phyloP scores from a whole-genome alignment of 1,140 invertebrate species.

The Macrostomum lignano region DNA sequence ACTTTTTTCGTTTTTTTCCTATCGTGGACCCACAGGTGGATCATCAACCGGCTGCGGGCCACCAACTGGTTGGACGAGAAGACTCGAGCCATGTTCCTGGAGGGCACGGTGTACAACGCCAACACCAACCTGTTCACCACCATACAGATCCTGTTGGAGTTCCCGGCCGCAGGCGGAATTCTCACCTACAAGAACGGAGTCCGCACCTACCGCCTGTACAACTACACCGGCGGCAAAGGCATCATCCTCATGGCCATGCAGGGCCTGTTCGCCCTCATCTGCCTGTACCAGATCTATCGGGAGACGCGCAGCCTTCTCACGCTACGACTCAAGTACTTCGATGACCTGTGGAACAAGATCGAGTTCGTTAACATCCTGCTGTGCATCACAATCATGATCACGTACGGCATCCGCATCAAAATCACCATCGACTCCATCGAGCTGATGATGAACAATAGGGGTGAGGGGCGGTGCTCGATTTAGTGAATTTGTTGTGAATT shows the following conservation, averaged over 20 bases:
- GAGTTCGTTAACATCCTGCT: conserved; percentile 17
- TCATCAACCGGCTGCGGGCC: conserved; percentile 17
- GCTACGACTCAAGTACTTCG: conserved; percentile 16
- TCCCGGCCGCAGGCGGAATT: conserved; percentile 27
- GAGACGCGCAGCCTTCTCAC: conserved; percentile 9
- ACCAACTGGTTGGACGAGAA: conserved; percentile 29
- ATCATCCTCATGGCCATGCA: conserved; percentile 13
- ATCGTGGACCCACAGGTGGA: conserved; percentile 9
- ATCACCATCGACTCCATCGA: conserved; percentile 9
- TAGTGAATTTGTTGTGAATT: no score
- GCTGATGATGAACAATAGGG: conserved; percentile 1
- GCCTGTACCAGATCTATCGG: conserved; percentile 10
- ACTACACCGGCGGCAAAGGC: conserved; percentile 12
- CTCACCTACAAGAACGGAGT: conserved; percentile 14
- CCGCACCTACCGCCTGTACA: conserved; percentile 12
- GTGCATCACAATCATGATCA: conserved; percentile 15
- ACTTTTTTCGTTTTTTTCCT: no score
- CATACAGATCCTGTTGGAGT: conserved; percentile 18
- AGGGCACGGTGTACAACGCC: conserved; percentile 32
- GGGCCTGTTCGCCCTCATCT: conserved; percentile 11
- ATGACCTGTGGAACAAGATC: conserved; percentile 21
- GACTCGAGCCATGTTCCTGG: conserved; percentile 30
- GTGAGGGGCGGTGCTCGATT: neutral
- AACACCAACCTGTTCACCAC: conserved; percentile 13
- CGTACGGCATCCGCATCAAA: conserved; percentile 15